Evolutionary conservation across 2,797 vertebrate species (phyloP).

Genomic region (Chelidonichthys spinosus): DNA sequence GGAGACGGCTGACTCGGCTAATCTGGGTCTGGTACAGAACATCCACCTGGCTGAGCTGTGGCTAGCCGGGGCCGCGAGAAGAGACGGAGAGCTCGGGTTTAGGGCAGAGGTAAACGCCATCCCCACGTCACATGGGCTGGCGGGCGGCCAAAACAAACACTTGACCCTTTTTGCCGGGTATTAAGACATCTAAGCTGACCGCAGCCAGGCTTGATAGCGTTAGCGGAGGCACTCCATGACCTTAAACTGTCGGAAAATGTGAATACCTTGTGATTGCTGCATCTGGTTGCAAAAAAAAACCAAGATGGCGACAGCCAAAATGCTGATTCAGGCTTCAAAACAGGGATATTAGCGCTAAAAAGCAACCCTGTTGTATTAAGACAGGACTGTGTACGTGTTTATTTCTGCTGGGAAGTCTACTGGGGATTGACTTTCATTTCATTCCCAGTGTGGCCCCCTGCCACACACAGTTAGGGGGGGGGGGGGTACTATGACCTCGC

Average conservation of each 20-base stretch:
- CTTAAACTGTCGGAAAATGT: too few species aligned
- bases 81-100: slow-evolving; percentile 11
- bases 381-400: too few species aligned
- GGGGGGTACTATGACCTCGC: slow-evolving; percentile 43
- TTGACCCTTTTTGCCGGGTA: slow-evolving; percentile 16
- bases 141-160: slow-evolving; percentile 56
- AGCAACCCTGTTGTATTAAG: too few species aligned
- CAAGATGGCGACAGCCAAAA: too few species aligned
- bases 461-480: background rate
- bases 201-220: too few species aligned
- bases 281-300: too few species aligned
- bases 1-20: slow-evolving; percentile 70
- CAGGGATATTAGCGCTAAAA: too few species aligned
- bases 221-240: too few species aligned
- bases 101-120: slow-evolving; percentile 49
- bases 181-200: slow-evolving; percentile 14
- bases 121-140: slow-evolving; percentile 53
- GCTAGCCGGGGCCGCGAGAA: slow-evolving; percentile 25
- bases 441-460: background rate
- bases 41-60: slow-evolving; percentile 72
- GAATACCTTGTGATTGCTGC: too few species aligned
- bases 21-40: slow-evolving; percentile 75
- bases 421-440: too few species aligned
- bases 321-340: too few species aligned
- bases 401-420: too few species aligned